phyloP scores from a whole-genome alignment of 1,140 invertebrate genomes.

The Drosophila ironensis region DNA sequence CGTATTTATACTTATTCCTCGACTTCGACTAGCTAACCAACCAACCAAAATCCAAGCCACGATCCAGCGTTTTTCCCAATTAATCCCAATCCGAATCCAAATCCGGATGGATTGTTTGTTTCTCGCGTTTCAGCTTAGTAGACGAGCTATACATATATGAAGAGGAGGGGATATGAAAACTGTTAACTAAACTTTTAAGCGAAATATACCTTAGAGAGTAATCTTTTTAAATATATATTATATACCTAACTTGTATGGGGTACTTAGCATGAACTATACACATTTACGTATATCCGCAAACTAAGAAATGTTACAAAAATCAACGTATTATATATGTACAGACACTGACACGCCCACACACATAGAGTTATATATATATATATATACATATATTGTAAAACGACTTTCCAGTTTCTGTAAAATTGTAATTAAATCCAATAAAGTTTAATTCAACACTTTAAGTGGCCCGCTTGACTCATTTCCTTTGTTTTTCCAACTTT shows the following conservation, averaged over 20 bases:
- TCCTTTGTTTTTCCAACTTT: conserved; percentile 5
- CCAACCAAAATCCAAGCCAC: too few relatives aligned
- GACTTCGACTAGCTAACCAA: conserved; percentile 27
- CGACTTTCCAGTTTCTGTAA: conserved; percentile 79
- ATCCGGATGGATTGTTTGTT: conserved; percentile 23
- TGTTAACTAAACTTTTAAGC: conserved; percentile 65
- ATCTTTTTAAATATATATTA: conserved; percentile 63
- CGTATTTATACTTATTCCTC: conserved; percentile 14
- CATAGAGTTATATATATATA: conserved; percentile 53
- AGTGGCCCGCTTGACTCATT: conserved; percentile 17
- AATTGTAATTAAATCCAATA: conserved; percentile 81
- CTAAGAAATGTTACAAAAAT: conserved; percentile 46
- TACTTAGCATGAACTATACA: conserved; percentile 48
- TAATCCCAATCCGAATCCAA: conserved; percentile 2
- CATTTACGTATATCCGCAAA: conserved; percentile 30
- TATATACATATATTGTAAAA: conserved; percentile 65
- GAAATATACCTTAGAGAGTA: conserved; percentile 34
- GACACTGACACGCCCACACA: conserved; percentile 20
- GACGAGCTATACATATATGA: too few relatives aligned
- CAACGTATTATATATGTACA: conserved; percentile 56
- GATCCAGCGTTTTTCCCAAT: conserved; percentile 12
- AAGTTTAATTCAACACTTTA: conserved; percentile 81
- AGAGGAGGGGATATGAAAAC: conserved; percentile 33
- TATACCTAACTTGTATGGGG: conserved; percentile 46
- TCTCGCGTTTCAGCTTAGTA: conserved; percentile 41